Conservation (phyloP, 2,888 invertebrate species). For the Pomacea canaliculata region DNA sequence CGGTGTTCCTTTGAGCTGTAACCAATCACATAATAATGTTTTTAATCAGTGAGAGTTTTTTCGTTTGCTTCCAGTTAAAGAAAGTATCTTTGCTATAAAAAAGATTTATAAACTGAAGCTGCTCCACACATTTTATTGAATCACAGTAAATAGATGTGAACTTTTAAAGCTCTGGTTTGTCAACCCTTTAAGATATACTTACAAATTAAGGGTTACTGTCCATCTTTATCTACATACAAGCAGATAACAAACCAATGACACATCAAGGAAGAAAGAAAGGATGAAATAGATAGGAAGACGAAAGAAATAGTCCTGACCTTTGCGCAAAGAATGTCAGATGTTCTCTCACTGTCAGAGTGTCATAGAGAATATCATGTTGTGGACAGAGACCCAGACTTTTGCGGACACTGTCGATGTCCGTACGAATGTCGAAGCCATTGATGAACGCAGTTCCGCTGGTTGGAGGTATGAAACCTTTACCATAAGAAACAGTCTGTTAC, state of each 20-base stretch:
- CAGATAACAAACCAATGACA: too few species aligned
- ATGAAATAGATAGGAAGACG: too few species aligned
- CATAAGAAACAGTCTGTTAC: neutral
- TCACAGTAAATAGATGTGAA: too few species aligned
- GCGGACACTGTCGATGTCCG: constrained; percentile 76
- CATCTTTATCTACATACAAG: too few species aligned
- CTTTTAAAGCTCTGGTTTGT: too few species aligned
- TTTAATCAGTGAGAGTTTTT: too few species aligned
- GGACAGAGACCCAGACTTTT: constrained; percentile 88
- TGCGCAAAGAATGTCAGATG: constrained; percentile 85
- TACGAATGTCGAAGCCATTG: constrained; percentile 79
- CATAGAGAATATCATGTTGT: constrained; percentile 85
- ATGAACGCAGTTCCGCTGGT: constrained; percentile 77
- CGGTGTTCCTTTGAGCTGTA: constrained; percentile 20
- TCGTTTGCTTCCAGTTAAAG: too few species aligned
- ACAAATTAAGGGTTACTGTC: too few species aligned
- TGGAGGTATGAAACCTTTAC: constrained; percentile 55
- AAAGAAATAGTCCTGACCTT: constrained; percentile 70
- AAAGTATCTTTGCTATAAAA: too few species aligned
- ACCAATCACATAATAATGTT: neutral
- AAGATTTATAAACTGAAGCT: too few species aligned
- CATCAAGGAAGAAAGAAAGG: too few species aligned
- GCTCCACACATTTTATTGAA: too few species aligned
- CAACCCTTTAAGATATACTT: neutral
- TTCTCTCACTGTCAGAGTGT: constrained; percentile 83